phyloP scores from a whole-genome alignment of 2,888 invertebrate genomes.

The Leptogaster cylindrica region DNA sequence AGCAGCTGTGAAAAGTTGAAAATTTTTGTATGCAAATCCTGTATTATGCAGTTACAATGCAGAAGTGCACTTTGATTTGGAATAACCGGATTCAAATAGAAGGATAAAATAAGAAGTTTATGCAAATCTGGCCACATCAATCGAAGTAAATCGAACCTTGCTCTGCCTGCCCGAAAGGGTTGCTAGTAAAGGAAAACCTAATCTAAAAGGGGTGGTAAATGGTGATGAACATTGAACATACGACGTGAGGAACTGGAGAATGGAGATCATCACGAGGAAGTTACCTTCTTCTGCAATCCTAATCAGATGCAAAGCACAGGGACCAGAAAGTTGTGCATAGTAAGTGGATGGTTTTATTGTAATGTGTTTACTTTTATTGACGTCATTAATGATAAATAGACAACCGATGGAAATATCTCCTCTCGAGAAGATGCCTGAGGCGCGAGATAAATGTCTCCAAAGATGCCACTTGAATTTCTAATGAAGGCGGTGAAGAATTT shows the following conservation, averaged over 20 bases:
- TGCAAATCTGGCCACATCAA: slow-evolving; percentile 10
- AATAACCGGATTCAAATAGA: neutral
- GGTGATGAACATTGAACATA: too few species aligned
- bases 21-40: slow-evolving; percentile 26
- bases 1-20: slow-evolving; percentile 4
- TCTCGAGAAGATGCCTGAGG: slow-evolving; percentile 10
- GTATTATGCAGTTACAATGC: slow-evolving; percentile 14
- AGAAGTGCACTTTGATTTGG: slow-evolving; percentile 14
- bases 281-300: slow-evolving; percentile 4
- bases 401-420: neutral
- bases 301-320: slow-evolving; percentile 23
- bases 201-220: slow-evolving; percentile 20
- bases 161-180: neutral
- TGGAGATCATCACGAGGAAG: neutral
- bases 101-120: neutral
- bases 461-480: slow-evolving; percentile 41
- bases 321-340: slow-evolving; percentile 8
- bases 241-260: neutral
- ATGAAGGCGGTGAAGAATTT: slow-evolving; percentile 36
- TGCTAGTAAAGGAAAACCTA: neutral
- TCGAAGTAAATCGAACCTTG: slow-evolving; percentile 22
- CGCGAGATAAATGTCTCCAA: slow-evolving; percentile 18
- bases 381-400: slow-evolving; percentile 38
- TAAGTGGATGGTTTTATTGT: slow-evolving; percentile 2
- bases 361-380: slow-evolving; percentile 36